phyloP scores from a whole-genome alignment of 2,113 vertebrate species.

The Chamaea fasciata region DNA sequence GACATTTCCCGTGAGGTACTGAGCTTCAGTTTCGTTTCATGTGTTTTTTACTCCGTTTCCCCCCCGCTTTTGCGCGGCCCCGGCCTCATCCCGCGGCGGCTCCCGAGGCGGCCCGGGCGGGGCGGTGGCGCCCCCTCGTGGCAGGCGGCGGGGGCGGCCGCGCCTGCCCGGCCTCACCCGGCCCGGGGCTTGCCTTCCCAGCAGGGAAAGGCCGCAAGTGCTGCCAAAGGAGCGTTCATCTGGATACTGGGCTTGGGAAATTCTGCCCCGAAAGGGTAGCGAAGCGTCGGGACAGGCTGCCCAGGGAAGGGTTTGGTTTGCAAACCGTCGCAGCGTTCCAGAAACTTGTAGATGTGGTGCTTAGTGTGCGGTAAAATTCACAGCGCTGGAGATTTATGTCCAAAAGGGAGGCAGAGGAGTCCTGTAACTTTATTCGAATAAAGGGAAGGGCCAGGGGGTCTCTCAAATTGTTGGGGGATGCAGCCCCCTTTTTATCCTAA shows the following conservation, averaged over 20 bases:
- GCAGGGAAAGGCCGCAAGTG: accelerated
- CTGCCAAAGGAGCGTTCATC: accelerated
- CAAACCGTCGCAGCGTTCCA: background rate
- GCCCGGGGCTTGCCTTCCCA: background rate
- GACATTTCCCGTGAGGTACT: background rate
- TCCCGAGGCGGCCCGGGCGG: background rate
- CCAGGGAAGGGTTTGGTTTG: background rate
- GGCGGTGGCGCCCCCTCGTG: background rate
- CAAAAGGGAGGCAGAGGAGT: background rate
- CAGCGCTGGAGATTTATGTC: accelerated
- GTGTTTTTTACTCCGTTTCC: accelerated
- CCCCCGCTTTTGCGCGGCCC: background rate
- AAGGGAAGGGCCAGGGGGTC: background rate
- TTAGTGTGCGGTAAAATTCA: background rate
- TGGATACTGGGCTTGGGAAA: accelerated
- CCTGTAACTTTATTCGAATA: accelerated
- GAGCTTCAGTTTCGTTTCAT: background rate
- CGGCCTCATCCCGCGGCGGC: background rate
- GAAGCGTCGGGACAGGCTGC: too few relatives aligned
- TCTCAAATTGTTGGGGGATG: background rate
- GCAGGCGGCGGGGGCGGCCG: background rate
- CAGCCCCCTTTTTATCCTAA: background rate
- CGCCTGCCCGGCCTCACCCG: background rate
- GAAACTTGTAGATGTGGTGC: too few relatives aligned
- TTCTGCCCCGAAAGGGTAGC: background rate